A percentile compares a stretch with the other conserved stretches of the same genome.
Conservation (phyloP, 1,140 invertebrate genomes). For the Mesaphorura yosii region DNA sequence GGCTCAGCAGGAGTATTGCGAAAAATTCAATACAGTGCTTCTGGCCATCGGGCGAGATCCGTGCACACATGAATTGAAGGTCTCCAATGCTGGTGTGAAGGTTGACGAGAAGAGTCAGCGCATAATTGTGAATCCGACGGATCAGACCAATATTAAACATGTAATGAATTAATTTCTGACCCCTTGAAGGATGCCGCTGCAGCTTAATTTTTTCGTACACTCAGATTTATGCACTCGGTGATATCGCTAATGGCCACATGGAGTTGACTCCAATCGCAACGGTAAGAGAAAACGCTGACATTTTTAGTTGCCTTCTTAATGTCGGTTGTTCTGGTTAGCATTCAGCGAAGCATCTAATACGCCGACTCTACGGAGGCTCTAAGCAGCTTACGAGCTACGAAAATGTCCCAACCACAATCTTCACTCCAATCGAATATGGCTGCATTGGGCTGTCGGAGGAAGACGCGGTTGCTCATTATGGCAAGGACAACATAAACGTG, state of each 20-base stretch:
- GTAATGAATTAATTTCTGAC: no score
- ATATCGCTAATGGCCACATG: conserved; percentile 1
- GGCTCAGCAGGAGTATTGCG: no score
- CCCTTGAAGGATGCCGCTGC: no score
- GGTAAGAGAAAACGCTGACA: not conserved
- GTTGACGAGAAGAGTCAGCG: conserved; percentile 34
- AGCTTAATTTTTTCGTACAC: no score
- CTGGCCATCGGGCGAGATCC: conserved; percentile 67
- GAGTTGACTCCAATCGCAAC: conserved; percentile 52
- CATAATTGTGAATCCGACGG: conserved; percentile 41
- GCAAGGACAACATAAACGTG: conserved; percentile 45
- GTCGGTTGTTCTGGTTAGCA: conserved; percentile 32
- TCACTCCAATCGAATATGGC: conserved; percentile 92
- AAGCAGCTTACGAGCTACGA: conserved; percentile 54
- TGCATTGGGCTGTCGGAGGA: conserved; percentile 89
- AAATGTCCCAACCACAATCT: conserved; percentile 91
- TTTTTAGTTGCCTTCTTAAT: not conserved
- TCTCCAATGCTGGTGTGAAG: not conserved
- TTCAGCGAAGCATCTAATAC: conserved; percentile 26
- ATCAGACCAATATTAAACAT: no score
- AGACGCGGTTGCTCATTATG: conserved; percentile 52
- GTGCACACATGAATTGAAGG: conserved; percentile 54
- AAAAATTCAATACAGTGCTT: conserved; percentile 64
- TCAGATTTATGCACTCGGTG: conserved; percentile 44
- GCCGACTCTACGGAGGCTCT: not conserved